phyloP scores from a whole-genome alignment of 2,113 vertebrate genomes.

The Cygnus atratus region DNA sequence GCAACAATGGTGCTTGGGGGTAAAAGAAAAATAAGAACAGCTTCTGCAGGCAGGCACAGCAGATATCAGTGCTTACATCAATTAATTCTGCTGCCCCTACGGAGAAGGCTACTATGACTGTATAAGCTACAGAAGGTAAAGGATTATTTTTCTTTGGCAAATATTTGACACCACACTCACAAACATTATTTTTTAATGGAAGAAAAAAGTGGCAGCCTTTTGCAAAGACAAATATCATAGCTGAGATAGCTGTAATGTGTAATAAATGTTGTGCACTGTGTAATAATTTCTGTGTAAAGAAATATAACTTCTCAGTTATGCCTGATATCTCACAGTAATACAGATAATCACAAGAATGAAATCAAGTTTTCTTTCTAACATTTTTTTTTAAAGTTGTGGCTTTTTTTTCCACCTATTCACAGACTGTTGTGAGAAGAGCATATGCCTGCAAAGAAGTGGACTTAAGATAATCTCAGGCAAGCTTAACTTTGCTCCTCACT shows the following conservation, averaged over 20 bases:
- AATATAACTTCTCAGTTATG: neutral
- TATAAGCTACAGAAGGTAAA: neutral
- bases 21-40: neutral
- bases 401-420: neutral
- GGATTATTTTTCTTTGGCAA: neutral
- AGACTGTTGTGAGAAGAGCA: neutral
- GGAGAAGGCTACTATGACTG: neutral
- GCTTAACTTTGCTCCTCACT: neutral
- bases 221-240: neutral
- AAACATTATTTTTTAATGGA: neutral
- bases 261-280: neutral
- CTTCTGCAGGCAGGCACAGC: neutral
- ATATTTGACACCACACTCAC: neutral
- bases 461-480: neutral
- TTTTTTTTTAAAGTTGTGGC: neutral
- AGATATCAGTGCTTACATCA: accelerated
- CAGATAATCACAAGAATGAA: neutral
- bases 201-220: neutral
- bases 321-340: neutral
- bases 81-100: neutral
- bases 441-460: neutral
- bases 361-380: neutral
- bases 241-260: neutral
- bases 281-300: neutral
- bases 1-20: neutral